Conservation (phyloP, 2,797 vertebrate genomes). For the Benthosema pterotum region DNA sequence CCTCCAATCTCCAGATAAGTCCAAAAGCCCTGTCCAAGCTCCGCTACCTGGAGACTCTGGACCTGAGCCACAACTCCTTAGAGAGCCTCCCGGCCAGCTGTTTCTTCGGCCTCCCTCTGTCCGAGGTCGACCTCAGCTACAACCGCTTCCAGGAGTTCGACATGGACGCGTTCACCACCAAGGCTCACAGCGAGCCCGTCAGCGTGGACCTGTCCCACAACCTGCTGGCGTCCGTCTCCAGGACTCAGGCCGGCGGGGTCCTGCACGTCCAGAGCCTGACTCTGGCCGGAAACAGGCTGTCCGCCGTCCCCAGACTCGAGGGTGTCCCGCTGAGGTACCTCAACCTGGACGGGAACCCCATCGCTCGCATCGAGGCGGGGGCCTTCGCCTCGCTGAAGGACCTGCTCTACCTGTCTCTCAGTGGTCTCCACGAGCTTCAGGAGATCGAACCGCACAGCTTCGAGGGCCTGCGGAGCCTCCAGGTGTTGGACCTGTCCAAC, state of each 20-base stretch:
- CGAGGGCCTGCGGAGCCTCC: slow-evolving; percentile 83
- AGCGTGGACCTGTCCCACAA: slow-evolving; percentile 92
- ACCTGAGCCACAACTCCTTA: slow-evolving; percentile 91
- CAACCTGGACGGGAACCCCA: slow-evolving; percentile 88
- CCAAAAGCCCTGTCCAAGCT: slow-evolving; percentile 89
- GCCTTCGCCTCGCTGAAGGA: slow-evolving; percentile 84
- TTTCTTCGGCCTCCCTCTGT: slow-evolving; percentile 88
- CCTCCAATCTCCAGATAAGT: slow-evolving; percentile 68
- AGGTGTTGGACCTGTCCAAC: slow-evolving; percentile 90
- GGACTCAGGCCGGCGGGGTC: slow-evolving; percentile 42
- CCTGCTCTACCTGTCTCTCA: slow-evolving; percentile 88
- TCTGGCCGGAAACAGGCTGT: slow-evolving; percentile 87
- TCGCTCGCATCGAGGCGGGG: slow-evolving; percentile 76
- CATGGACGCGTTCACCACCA: slow-evolving; percentile 82
- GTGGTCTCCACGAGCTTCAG: slow-evolving; percentile 76
- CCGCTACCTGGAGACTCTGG: slow-evolving; percentile 93
- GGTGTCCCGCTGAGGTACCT: slow-evolving; percentile 88
- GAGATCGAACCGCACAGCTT: slow-evolving; percentile 83
- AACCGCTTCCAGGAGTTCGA: slow-evolving; percentile 87
- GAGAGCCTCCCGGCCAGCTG: slow-evolving; percentile 80
- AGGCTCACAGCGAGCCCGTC: slow-evolving; percentile 84
- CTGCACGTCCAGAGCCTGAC: slow-evolving; percentile 89
- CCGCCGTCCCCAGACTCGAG: slow-evolving; percentile 77
- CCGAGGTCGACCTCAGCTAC: slow-evolving; percentile 91
- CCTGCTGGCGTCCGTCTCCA: slow-evolving; percentile 73